Percentiles rank a stretch among this genome's conserved stretches.
Evolutionary conservation across 2,797 vertebrate species (phyloP).

Genomic region (Dryobates pubescens): DNA sequence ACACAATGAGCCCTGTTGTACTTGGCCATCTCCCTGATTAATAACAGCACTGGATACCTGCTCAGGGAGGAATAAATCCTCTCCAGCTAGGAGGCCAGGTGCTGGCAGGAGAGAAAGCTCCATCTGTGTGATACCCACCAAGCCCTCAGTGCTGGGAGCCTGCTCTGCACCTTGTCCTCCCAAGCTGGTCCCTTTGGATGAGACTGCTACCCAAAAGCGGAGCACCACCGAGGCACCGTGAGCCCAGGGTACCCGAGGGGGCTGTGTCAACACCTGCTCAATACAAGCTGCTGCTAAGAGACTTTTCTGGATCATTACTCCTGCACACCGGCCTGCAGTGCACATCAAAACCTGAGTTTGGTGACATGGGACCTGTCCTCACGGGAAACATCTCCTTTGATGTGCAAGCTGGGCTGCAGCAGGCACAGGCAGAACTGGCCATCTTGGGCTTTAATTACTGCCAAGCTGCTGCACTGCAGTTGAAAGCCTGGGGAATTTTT

Average conservation of each 20-base stretch:
- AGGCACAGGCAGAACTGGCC: not conserved
- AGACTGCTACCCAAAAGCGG: not conserved
- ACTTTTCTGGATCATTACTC: not conserved
- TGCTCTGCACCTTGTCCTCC: not conserved
- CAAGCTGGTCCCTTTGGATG: not conserved
- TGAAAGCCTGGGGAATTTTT: not conserved
- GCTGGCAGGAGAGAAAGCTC: not conserved
- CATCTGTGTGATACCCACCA: fast-evolving
- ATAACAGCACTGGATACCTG: not conserved
- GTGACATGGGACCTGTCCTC: not conserved
- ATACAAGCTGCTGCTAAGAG: not conserved
- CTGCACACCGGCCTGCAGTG: fast-evolving
- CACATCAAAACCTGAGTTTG: not conserved
- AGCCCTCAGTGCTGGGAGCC: not conserved
- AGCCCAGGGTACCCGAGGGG: fast-evolving
- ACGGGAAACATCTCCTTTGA: not conserved
- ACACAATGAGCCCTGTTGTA: not conserved
- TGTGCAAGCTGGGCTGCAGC: not conserved
- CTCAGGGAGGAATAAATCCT: conserved; percentile 43
- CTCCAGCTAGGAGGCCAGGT: not conserved
- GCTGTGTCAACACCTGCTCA: not conserved
- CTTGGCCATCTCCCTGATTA: conserved; percentile 39
- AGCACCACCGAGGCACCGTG: fast-evolving
- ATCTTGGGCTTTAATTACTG: not conserved
- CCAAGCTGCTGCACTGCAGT: not conserved